Conservation (phyloP, 2,888 invertebrate genomes). For the Drosophila anomalata region DNA sequence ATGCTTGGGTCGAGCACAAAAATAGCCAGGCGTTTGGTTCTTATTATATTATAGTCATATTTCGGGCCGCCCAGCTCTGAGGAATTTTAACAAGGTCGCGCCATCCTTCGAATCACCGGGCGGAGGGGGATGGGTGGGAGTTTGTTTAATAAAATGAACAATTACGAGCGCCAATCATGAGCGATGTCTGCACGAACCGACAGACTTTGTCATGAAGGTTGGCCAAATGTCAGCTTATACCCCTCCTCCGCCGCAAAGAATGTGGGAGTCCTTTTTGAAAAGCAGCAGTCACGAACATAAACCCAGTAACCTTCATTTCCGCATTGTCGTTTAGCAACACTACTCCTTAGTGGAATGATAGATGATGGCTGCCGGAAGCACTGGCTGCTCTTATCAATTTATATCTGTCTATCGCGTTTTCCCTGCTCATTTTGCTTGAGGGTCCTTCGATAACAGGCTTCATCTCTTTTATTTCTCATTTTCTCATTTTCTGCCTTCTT, state of each 20-base stretch:
- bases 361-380: conserved; percentile 9
- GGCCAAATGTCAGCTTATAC: conserved; percentile 59
- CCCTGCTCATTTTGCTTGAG: background rate
- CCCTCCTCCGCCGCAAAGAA: conserved; percentile 16
- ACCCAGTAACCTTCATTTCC: conserved; percentile 19
- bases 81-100: conserved; percentile 35
- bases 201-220: conserved; percentile 53
- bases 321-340: conserved; percentile 15
- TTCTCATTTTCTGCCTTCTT: background rate
- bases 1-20: conserved; percentile 50
- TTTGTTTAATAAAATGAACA: conserved; percentile 52
- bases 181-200: conserved; percentile 38
- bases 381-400: conserved; percentile 9
- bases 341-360: conserved; percentile 7
- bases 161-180: conserved; percentile 44
- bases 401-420: conserved; percentile 8
- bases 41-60: conserved; percentile 6
- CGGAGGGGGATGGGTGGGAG: conserved; percentile 4
- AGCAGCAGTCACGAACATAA: conserved; percentile 32
- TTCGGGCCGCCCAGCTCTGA: background rate
- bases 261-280: conserved; percentile 31
- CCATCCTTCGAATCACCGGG: conserved; percentile 15
- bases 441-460: background rate
- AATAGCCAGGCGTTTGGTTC: conserved; percentile 51
- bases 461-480: background rate